These are phyloP conservation scores for Trogon melanurus DNA, from an alignment of 2,113 vertebrate species.

Conservation along the genomic window DNA sequence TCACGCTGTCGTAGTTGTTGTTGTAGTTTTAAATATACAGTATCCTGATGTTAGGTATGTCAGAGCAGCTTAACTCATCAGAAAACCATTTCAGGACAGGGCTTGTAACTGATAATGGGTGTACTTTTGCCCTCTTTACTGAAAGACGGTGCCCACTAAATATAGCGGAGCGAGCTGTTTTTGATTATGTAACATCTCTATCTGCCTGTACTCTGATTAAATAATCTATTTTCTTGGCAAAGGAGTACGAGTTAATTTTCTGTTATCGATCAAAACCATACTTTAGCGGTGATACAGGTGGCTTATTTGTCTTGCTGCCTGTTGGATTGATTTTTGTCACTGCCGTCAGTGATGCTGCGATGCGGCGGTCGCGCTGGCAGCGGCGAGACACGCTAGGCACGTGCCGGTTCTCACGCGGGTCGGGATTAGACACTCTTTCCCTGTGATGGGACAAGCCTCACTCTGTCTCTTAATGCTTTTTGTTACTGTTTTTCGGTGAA, in stretches of 20 bases:
- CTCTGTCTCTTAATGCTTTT: background rate
- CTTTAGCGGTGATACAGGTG: slow-evolving; percentile 47
- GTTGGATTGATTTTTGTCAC: slow-evolving; percentile 61
- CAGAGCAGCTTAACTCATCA: slow-evolving; percentile 6
- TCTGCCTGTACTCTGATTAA: slow-evolving; percentile 47
- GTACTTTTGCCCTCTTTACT: slow-evolving; percentile 30
- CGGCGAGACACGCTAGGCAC: background rate
- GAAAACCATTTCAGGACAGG: slow-evolving; percentile 15
- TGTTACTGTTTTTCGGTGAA: background rate
- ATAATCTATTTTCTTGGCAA: slow-evolving; percentile 64
- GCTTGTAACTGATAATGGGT: background rate
- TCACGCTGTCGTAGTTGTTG: background rate
- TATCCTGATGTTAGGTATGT: background rate
- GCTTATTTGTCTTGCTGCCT: slow-evolving; percentile 53
- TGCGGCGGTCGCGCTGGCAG: background rate
- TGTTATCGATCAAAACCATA: slow-evolving; percentile 52
- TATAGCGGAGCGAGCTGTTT: slow-evolving; percentile 1
- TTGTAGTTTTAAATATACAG: background rate
- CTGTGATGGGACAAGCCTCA: background rate
- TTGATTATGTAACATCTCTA: slow-evolving; percentile 48
- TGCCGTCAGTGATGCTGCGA: background rate
- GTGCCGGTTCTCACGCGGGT: background rate
- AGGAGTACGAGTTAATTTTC: slow-evolving; percentile 45
- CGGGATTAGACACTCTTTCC: background rate
- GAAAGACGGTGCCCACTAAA: slow-evolving; percentile 14